phyloP scores from a whole-genome alignment of 2,113 vertebrate species.

The Origma solitaria region DNA sequence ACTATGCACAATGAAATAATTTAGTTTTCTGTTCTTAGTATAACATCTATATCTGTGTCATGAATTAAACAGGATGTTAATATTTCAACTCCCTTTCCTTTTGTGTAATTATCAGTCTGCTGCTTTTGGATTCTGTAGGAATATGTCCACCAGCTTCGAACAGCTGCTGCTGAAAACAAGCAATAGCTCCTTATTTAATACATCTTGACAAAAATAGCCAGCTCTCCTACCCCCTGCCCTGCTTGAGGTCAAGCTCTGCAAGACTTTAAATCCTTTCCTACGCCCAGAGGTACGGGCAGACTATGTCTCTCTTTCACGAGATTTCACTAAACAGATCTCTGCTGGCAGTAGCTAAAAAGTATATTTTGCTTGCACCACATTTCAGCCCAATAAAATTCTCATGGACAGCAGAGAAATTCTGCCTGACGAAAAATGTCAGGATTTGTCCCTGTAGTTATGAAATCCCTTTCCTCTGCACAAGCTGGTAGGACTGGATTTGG shows the following conservation, averaged over 20 bases:
- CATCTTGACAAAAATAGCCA: not conserved
- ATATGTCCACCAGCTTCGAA: conserved; percentile 14
- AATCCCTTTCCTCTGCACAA: not conserved
- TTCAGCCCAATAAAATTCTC: not conserved
- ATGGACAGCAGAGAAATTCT: not conserved
- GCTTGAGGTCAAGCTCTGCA: not conserved
- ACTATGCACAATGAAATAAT: not conserved
- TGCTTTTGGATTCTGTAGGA: not conserved
- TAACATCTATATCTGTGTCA: not conserved
- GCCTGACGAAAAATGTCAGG: not conserved
- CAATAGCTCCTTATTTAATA: not conserved
- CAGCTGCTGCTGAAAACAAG: conserved; percentile 6
- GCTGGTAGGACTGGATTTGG: not conserved
- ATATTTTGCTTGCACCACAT: not conserved
- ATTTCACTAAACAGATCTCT: not conserved
- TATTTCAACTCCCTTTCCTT: conserved; percentile 28
- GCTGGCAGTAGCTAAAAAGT: not conserved
- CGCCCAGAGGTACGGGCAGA: not conserved
- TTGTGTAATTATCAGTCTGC: not conserved
- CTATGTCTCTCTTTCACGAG: not conserved
- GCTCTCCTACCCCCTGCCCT: not conserved
- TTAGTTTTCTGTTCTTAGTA: not conserved
- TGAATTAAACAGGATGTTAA: conserved; percentile 49
- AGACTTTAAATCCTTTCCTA: conserved; percentile 3
- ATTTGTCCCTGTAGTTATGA: not conserved